These are phyloP conservation scores for Drosophila chauvacae DNA, from an alignment of 1,140 invertebrate species.

Conservation along the genomic window DNA sequence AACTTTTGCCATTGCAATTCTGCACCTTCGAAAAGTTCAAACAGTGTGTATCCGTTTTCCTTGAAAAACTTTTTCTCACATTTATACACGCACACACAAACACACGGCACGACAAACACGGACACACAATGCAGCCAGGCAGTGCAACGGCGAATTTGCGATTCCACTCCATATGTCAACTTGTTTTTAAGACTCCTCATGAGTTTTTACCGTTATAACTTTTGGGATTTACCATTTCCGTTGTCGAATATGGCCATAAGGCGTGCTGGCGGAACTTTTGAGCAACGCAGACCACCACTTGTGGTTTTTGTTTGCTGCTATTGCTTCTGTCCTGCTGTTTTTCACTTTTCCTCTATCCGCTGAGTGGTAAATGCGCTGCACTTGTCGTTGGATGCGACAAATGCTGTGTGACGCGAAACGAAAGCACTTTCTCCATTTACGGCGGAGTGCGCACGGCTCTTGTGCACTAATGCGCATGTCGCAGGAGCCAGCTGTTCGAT, in stretches of 20 bases:
- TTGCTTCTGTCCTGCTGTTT: conserved; percentile 8
- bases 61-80: conserved; percentile 72
- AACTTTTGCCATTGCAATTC: conserved; percentile 50
- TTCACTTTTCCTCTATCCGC: conserved; percentile 21
- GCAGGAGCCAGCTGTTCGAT: conserved; percentile 21
- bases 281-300: conserved; percentile 28
- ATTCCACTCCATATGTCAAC: conserved; percentile 57
- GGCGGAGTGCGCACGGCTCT: conserved; percentile 24
- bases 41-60: conserved; percentile 81
- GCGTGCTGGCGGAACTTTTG: conserved; percentile 2
- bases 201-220: conserved; percentile 3
- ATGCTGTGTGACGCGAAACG: conserved; percentile 42
- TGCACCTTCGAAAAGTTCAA: conserved; percentile 74
- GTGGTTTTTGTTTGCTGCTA: conserved; percentile 27
- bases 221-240: conserved; percentile 33
- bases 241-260: conserved; percentile 3
- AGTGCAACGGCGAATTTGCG: conserved; percentile 55
- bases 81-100: conserved; percentile 27
- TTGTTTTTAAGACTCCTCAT: not conserved
- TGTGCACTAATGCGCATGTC: conserved; percentile 22
- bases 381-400: conserved; percentile 45
- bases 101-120: conserved; percentile 15
- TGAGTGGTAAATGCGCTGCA: conserved; percentile 27
- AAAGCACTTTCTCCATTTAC: conserved; percentile 50
- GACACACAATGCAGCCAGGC: conserved; percentile 49